Evolutionary conservation across 2,113 vertebrate genomes (phyloP).

Genomic region (Carassius auratus): DNA sequence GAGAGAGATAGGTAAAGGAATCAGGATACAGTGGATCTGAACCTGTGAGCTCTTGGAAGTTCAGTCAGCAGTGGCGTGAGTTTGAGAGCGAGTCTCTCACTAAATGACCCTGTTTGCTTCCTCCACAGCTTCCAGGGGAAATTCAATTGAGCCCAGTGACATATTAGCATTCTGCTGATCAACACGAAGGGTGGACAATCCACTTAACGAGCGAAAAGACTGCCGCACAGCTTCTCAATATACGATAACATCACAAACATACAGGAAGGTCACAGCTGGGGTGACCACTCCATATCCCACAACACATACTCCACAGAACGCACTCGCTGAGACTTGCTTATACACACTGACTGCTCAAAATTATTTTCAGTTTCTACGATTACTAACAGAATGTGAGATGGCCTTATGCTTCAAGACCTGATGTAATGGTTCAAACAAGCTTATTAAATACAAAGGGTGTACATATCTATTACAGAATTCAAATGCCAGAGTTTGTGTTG

Average conservation of each 20-base stretch:
- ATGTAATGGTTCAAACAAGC: background rate
- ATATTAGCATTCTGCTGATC: slow-evolving; percentile 54
- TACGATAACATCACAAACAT: slow-evolving; percentile 49
- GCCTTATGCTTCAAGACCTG: background rate
- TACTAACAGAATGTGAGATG: background rate
- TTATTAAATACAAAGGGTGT: background rate
- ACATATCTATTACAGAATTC: background rate
- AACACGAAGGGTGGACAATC: slow-evolving; percentile 53
- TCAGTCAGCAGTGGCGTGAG: slow-evolving; percentile 36
- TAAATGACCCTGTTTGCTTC: slow-evolving; percentile 36
- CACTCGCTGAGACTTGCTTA: background rate
- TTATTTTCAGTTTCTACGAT: background rate
- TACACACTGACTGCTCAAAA: background rate
- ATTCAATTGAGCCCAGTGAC: slow-evolving; percentile 47
- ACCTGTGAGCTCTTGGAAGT: slow-evolving; percentile 4
- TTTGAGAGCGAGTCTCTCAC: slow-evolving; percentile 38
- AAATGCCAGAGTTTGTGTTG: background rate
- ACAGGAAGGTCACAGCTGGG: slow-evolving; percentile 45
- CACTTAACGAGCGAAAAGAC: slow-evolving; percentile 56
- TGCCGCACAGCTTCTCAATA: slow-evolving; percentile 44
- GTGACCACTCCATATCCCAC: slow-evolving; percentile 18
- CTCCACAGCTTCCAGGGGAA: slow-evolving; percentile 42
- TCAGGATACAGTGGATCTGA: background rate
- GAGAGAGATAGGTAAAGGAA: background rate
- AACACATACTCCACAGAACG: slow-evolving; percentile 14